Evolutionary conservation across 2,888 invertebrate species (phyloP).

Genomic region (Microctonus hyperodae): DNA sequence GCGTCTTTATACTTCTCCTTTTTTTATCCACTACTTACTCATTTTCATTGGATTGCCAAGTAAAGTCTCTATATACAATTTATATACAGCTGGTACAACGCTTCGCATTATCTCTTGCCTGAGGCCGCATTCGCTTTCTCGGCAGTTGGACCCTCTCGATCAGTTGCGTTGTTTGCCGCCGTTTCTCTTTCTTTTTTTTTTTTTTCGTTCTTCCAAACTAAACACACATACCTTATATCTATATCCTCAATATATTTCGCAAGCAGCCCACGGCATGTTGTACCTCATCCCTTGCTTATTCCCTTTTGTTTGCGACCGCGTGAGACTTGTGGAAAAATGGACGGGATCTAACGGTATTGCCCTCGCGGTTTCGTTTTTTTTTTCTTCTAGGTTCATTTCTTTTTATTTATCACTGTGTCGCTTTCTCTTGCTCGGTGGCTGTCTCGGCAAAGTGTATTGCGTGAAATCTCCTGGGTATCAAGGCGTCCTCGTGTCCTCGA

Average conservation of each 20-base stretch:
- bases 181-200: not conserved
- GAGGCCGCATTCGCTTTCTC: not conserved
- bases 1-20: not conserved
- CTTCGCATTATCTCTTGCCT: conserved; percentile 6
- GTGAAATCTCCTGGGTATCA: conserved; percentile 42
- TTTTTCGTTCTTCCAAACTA: not conserved
- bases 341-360: conserved; percentile 6
- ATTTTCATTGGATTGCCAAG: not conserved
- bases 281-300: not conserved
- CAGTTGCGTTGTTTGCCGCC: conserved; percentile 16
- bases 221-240: not conserved
- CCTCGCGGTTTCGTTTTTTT: conserved; percentile 22
- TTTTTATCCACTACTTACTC: not conserved
- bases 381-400: conserved; percentile 19
- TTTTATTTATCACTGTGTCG: conserved; percentile 30
- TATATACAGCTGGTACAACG: conserved; percentile 16
- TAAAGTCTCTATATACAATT: not conserved
- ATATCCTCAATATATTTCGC: conserved; percentile 4
- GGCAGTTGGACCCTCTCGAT: not conserved
- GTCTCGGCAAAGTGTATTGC: conserved; percentile 43
- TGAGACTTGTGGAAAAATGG: conserved; percentile 8
- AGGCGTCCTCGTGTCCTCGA: conserved; percentile 35
- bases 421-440: conserved; percentile 26
- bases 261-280: conserved; percentile 3
- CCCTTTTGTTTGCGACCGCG: conserved; percentile 15